These are phyloP conservation scores for Anthophora plumipes DNA, from an alignment of 2,888 invertebrate genomes.

Conservation along the genomic window DNA sequence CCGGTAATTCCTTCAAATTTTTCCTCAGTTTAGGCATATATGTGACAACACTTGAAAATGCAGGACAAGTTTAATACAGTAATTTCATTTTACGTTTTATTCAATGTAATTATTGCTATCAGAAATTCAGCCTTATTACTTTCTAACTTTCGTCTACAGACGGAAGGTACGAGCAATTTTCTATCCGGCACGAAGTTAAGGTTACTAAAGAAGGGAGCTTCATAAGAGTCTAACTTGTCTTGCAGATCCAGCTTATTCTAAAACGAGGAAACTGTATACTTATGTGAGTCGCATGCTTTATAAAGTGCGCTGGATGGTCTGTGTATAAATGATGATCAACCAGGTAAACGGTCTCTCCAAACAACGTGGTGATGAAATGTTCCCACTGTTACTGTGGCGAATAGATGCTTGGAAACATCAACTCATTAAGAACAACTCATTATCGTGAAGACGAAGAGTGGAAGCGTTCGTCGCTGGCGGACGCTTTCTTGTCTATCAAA, in stretches of 20 bases:
- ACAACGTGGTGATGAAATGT: slow-evolving; percentile 71
- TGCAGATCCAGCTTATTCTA: neutral
- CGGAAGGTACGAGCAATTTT: no score
- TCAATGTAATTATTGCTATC: no score
- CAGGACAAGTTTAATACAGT: no score
- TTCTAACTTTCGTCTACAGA: no score
- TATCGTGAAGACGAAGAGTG: slow-evolving; percentile 65
- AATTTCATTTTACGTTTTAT: no score
- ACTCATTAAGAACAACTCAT: slow-evolving; percentile 75
- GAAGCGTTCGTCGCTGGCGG: slow-evolving; percentile 39
- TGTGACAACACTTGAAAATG: no score
- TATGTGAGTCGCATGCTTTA: neutral
- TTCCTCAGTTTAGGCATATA: no score
- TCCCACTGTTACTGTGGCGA: slow-evolving; percentile 48
- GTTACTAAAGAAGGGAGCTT: no score
- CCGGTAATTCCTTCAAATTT: no score
- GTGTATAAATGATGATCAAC: slow-evolving; percentile 37
- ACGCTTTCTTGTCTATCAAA: slow-evolving; percentile 28
- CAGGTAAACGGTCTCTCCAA: slow-evolving; percentile 56
- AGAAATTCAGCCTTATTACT: no score
- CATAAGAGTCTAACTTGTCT: neutral
- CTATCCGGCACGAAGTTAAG: no score
- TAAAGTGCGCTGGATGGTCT: neutral
- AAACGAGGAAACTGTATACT: neutral
- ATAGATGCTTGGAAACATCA: slow-evolving; percentile 53